Percentiles rank a stretch among this genome's conserved stretches.
These are phyloP conservation scores for Terebella lapidaria DNA, from an alignment of 2,888 invertebrate genomes.

Conservation along the genomic window DNA sequence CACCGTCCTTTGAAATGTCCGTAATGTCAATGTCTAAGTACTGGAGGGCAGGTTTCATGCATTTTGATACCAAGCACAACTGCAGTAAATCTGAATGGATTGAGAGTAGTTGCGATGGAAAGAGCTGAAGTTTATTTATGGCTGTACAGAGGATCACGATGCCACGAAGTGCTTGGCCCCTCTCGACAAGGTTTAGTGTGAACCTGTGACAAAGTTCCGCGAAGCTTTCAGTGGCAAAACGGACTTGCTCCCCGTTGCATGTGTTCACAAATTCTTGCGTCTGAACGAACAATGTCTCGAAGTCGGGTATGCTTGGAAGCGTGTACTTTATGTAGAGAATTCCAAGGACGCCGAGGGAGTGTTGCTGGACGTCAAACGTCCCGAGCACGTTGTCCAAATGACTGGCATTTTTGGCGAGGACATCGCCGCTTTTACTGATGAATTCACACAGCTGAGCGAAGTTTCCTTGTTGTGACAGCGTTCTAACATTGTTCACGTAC, in stretches of 20 bases:
- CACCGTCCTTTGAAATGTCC: slow-evolving; percentile 81
- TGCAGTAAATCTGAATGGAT: slow-evolving; percentile 78
- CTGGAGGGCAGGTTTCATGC: slow-evolving; percentile 83
- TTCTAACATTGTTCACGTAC: slow-evolving; percentile 6
- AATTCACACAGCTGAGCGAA: slow-evolving; percentile 52
- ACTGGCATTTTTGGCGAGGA: slow-evolving; percentile 73
- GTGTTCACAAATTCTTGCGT: slow-evolving; percentile 80
- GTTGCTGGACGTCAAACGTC: slow-evolving; percentile 83
- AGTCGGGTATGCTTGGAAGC: slow-evolving; percentile 47
- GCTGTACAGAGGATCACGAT: slow-evolving; percentile 77
- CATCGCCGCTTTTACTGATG: slow-evolving; percentile 64
- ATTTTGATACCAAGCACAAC: slow-evolving; percentile 82
- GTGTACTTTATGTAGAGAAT: slow-evolving; percentile 63
- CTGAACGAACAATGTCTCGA: slow-evolving; percentile 65
- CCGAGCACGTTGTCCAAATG: slow-evolving; percentile 86
- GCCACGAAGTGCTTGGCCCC: slow-evolving; percentile 72
- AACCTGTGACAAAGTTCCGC: slow-evolving; percentile 83
- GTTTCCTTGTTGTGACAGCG: slow-evolving; percentile 35
- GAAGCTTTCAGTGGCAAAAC: slow-evolving; percentile 79
- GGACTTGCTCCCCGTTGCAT: slow-evolving; percentile 85
- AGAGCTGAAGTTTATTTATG: slow-evolving; percentile 79
- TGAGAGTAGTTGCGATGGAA: slow-evolving; percentile 85
- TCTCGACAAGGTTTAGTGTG: slow-evolving; percentile 72
- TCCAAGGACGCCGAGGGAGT: slow-evolving; percentile 82
- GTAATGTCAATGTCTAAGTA: slow-evolving; percentile 87